These are phyloP conservation scores for Oreortyx pictus DNA, from an alignment of 2,797 vertebrate genomes.

Conservation along the genomic window DNA sequence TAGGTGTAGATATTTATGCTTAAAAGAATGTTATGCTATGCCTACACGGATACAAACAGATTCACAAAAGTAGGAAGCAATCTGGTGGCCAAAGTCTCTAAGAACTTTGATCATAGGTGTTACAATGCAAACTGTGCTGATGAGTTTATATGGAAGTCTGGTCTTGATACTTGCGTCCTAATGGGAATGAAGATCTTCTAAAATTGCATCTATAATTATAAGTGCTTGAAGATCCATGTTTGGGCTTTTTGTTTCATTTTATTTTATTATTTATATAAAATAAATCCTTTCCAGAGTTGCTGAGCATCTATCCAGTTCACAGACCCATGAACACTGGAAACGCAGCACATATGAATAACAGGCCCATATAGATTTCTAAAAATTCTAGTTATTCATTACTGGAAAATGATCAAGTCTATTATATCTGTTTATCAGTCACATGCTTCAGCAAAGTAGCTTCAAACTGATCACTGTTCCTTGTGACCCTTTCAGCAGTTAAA, in stretches of 20 bases:
- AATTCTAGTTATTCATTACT: background rate
- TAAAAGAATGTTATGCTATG: conserved; percentile 17
- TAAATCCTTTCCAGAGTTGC: background rate
- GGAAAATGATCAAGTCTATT: background rate
- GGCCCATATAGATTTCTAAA: background rate
- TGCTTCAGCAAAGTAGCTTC: background rate
- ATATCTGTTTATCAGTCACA: background rate
- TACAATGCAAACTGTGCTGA: background rate
- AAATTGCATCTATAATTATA: background rate
- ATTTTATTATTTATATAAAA: background rate
- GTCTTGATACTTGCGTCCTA: background rate
- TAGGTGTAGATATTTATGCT: conserved; percentile 4
- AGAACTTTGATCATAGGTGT: background rate
- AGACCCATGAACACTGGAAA: background rate
- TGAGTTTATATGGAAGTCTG: background rate
- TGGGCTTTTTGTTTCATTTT: background rate
- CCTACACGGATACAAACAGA: background rate
- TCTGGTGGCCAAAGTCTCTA: background rate
- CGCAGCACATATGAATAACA: background rate
- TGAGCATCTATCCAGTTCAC: background rate
- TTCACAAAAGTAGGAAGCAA: conserved; percentile 8
- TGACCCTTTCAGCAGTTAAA: background rate
- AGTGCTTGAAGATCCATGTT: background rate
- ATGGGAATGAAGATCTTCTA: background rate
- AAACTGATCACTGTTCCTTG: background rate